Conservation (phyloP, 2,888 invertebrate species). For the Parapristionchus giblindavisi region DNA sequence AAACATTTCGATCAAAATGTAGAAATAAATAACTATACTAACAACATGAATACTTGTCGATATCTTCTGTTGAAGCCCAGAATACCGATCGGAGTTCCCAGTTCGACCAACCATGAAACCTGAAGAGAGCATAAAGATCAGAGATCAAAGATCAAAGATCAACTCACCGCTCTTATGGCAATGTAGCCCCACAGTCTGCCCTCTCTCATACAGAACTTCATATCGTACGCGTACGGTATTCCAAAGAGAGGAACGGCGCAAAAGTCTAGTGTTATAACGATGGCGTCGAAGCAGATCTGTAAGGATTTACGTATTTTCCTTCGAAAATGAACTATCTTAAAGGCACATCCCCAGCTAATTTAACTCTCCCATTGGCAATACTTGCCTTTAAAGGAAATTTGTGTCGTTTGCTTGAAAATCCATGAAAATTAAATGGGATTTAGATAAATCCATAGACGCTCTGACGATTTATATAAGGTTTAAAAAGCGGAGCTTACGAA, state of each 20-base stretch:
- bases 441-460: too few relatives aligned
- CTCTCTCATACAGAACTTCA: background rate
- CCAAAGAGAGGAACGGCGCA: background rate
- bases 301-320: background rate
- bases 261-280: background rate
- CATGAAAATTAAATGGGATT: too few relatives aligned
- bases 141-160: too few relatives aligned
- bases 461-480: background rate
- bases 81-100: background rate
- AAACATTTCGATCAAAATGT: background rate
- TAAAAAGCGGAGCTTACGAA: background rate
- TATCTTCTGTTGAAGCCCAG: background rate
- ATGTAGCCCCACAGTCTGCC: background rate
- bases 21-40: background rate
- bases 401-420: too few relatives aligned
- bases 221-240: background rate
- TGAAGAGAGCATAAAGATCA: too few relatives aligned
- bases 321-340: background rate
- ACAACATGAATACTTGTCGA: background rate
- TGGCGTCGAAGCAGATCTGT: background rate
- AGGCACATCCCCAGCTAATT: background rate
- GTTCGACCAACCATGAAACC: background rate
- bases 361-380: background rate
- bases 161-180: too few relatives aligned
- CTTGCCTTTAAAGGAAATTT: background rate